Evolutionary conservation across 1,140 invertebrate species (phyloP).

Genomic region (Heliconius melpomene): DNA sequence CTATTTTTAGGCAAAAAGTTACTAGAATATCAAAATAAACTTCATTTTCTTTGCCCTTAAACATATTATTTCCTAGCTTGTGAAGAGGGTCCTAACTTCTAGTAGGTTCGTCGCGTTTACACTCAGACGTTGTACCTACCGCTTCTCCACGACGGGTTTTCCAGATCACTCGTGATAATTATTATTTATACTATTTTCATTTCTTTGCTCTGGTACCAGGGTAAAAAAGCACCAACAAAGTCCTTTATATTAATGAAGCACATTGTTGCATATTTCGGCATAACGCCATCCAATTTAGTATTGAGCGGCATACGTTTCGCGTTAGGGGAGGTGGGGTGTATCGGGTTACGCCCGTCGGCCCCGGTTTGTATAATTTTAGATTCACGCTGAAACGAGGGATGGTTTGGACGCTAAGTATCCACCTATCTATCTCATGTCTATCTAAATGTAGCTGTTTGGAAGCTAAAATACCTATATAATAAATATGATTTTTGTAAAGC

Average conservation of each 20-base stretch:
- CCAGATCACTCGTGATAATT: too few species aligned
- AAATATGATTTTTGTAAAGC: neutral
- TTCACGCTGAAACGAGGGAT: conserved; percentile 41
- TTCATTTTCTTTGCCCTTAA: too few species aligned
- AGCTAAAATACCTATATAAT: too few species aligned
- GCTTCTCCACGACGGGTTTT: too few species aligned
- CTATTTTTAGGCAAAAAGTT: neutral
- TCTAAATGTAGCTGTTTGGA: neutral
- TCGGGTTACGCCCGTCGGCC: conserved; percentile 52
- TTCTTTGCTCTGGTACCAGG: too few species aligned
- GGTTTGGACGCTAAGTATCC: conserved; percentile 29
- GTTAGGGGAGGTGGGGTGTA: conserved; percentile 42
- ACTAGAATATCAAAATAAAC: too few species aligned
- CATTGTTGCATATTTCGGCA: neutral
- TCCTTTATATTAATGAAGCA: neutral
- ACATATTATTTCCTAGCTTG: too few species aligned
- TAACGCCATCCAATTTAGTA: conserved; percentile 42
- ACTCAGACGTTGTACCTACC: too few species aligned
- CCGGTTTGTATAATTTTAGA: conserved; percentile 56
- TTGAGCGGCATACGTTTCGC: conserved; percentile 55
- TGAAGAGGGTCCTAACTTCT: too few species aligned
- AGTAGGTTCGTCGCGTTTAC: too few species aligned
- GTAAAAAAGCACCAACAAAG: too few species aligned
- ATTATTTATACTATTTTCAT: too few species aligned
- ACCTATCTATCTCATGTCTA: conserved; percentile 7